phyloP scores from a whole-genome alignment of 2,113 vertebrate species.

The rabbit (Oryctolagus cuniculus) region mOryCun1.1 NC_091437.1:12517501-12518000 shows the following conservation, averaged over 20 bases:
- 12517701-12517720: not conserved
- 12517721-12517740: not conserved
- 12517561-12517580: constrained; percentile 12
- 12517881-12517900: not conserved
- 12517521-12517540: not conserved
- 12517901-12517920: not conserved
- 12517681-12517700: constrained; percentile 64
- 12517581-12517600: constrained; percentile 68
- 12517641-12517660: constrained; percentile 62
- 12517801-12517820: not conserved
- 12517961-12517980: not conserved
- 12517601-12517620: constrained; percentile 65
- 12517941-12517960: not conserved
- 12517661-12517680: constrained; percentile 43
- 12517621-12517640: constrained; percentile 59
- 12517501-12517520: constrained; percentile 47
- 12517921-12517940: constrained; percentile 35
- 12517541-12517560: constrained; percentile 33
- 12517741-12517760: not conserved
- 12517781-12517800: constrained; percentile 10
- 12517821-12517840: not conserved
- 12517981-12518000: not conserved
- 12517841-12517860: not conserved
- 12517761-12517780: not conserved
- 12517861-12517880: not conserved